Conservation (phyloP, 2,113 vertebrate genomes). For the Ptilorrhoa leucosticta region DNA sequence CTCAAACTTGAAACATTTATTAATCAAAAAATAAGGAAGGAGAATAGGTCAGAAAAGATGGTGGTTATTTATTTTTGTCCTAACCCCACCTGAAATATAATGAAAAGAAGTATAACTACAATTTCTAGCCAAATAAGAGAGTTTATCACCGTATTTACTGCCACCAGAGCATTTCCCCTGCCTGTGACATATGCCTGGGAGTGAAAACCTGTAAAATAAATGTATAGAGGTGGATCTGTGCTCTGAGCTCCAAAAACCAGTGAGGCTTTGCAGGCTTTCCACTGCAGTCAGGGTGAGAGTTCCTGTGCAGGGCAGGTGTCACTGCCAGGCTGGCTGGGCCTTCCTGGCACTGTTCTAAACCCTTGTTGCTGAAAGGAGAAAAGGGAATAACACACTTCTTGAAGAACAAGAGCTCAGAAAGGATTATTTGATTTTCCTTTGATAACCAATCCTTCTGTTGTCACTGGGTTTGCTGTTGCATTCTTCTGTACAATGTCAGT, state of each 20-base stretch:
- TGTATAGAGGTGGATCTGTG: background rate
- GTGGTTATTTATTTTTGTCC: background rate
- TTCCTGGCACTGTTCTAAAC: background rate
- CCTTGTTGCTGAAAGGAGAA: background rate
- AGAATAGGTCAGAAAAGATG: background rate
- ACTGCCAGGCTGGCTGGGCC: background rate
- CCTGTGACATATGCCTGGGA: background rate
- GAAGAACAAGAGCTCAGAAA: background rate
- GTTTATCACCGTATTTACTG: background rate
- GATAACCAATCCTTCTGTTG: background rate
- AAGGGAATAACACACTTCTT: background rate
- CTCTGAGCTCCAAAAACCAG: background rate
- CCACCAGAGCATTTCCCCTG: background rate
- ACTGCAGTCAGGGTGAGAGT: background rate
- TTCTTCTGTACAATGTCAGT: background rate
- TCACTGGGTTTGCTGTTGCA: background rate
- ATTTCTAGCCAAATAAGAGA: background rate
- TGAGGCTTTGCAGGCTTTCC: background rate
- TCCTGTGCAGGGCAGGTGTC: background rate
- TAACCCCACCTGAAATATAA: background rate
- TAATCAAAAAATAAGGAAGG: background rate
- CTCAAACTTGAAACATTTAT: background rate
- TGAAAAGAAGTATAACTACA: background rate
- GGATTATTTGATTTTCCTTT: background rate
- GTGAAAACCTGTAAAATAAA: background rate